A percentile compares a stretch with the other conserved stretches of the same genome.
These are phyloP conservation scores for Drosophila vallismaia DNA, from an alignment of 2,888 invertebrate species.

Conservation along the genomic window DNA sequence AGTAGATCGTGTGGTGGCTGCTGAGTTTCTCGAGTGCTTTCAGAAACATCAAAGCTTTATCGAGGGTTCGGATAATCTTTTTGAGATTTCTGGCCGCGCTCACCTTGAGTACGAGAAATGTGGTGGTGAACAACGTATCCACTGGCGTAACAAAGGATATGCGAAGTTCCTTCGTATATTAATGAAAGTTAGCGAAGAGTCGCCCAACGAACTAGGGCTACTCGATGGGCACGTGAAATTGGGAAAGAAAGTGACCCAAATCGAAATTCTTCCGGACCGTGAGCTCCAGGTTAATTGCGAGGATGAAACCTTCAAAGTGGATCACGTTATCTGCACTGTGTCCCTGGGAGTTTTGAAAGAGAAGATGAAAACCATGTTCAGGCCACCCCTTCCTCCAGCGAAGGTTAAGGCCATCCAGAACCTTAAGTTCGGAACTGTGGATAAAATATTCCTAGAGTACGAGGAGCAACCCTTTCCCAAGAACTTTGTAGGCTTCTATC, in stretches of 20 bases:
- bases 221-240: conserved; percentile 71
- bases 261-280: conserved; percentile 46
- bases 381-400: conserved; percentile 83
- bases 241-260: conserved; percentile 55
- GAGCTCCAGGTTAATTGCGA: conserved; percentile 46
- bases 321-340: conserved; percentile 86
- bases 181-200: conserved; percentile 17
- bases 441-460: conserved; percentile 87
- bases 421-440: conserved; percentile 86
- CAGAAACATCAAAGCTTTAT: conserved; percentile 32
- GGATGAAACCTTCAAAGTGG: conserved; percentile 83
- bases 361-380: conserved; percentile 76
- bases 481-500: conserved; percentile 84
- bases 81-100: conserved; percentile 27
- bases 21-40: conserved; percentile 23
- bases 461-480: conserved; percentile 85
- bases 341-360: conserved; percentile 86
- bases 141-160: conserved; percentile 32
- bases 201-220: conserved; percentile 51
- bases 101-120: conserved; percentile 27
- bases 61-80: conserved; percentile 23
- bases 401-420: conserved; percentile 85
- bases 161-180: conserved; percentile 22
- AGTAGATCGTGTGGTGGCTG: conserved; percentile 11
- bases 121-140: conserved; percentile 25